Percentiles rank a stretch among this genome's conserved stretches.
Conservation (phyloP, 2,797 vertebrate genomes). For the Amniataba percoides region DNA sequence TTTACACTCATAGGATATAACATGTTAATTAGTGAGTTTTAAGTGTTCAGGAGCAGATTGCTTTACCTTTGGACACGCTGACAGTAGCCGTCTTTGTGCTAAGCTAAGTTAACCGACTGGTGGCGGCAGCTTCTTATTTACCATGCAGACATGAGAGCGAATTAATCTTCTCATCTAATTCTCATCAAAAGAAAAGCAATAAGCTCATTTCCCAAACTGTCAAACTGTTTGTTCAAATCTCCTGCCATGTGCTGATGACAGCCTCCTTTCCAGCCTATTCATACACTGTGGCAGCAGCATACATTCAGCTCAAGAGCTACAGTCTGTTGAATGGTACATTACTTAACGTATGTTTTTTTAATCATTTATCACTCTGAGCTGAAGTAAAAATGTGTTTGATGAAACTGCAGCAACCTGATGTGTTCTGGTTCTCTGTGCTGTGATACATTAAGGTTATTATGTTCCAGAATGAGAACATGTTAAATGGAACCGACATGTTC, state of each 20-base stretch:
- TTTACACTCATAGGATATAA: background rate
- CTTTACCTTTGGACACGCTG: background rate
- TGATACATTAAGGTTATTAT: background rate
- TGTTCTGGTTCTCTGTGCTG: background rate
- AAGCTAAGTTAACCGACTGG: background rate
- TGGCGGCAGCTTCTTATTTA: background rate
- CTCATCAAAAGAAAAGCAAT: background rate
- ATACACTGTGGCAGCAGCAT: background rate
- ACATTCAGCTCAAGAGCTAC: background rate
- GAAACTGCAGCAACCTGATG: background rate
- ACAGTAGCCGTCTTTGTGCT: background rate
- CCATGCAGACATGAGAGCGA: background rate
- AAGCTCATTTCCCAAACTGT: background rate
- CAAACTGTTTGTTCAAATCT: background rate
- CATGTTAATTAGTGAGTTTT: background rate
- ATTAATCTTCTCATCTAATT: background rate
- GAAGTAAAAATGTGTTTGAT: background rate
- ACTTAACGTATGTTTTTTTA: background rate
- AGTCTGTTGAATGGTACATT: background rate
- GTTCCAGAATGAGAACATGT: background rate
- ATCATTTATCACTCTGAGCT: background rate
- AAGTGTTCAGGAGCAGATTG: background rate
- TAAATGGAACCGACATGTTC: background rate
- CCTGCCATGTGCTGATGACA: background rate
- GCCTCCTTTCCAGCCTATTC: background rate